Conservation (phyloP, 2,113 vertebrate species). For the Dasyurus viverrinus region DNA sequence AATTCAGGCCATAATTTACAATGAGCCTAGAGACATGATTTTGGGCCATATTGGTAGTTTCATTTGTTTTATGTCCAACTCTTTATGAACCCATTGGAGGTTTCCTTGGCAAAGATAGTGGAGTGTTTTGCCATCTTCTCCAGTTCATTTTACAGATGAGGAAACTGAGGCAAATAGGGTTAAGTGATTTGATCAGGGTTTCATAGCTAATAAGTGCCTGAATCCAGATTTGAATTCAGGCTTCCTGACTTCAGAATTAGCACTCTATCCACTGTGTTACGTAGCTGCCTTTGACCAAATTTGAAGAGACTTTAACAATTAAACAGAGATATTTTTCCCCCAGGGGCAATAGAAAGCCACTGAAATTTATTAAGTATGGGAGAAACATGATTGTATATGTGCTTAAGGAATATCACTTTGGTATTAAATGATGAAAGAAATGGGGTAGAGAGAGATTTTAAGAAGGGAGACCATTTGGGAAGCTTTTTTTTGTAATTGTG, state of each 20-base stretch:
- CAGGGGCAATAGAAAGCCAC: not conserved
- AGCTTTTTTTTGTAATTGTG: not conserved
- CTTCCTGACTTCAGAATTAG: not conserved
- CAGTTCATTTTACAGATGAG: not conserved
- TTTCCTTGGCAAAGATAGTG: not conserved
- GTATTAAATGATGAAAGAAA: not conserved
- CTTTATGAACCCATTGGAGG: not conserved
- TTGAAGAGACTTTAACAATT: not conserved
- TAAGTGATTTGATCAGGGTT: not conserved
- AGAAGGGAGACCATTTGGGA: not conserved
- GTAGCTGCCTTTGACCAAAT: not conserved
- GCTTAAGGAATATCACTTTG: not conserved
- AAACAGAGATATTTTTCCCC: not conserved
- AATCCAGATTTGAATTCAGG: not conserved
- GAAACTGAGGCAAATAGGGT: slow-evolving; percentile 8
- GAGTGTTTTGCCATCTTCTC: not conserved
- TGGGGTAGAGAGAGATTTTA: not conserved
- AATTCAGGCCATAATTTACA: not conserved
- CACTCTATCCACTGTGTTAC: not conserved
- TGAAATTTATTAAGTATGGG: not conserved
- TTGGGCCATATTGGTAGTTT: not conserved
- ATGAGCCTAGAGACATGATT: not conserved
- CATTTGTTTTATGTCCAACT: not conserved
- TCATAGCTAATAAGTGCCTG: not conserved
- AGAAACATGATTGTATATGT: not conserved